Conservation (phyloP, 2,797 vertebrate species). For the Lepilemur ruficaudatus region DNA sequence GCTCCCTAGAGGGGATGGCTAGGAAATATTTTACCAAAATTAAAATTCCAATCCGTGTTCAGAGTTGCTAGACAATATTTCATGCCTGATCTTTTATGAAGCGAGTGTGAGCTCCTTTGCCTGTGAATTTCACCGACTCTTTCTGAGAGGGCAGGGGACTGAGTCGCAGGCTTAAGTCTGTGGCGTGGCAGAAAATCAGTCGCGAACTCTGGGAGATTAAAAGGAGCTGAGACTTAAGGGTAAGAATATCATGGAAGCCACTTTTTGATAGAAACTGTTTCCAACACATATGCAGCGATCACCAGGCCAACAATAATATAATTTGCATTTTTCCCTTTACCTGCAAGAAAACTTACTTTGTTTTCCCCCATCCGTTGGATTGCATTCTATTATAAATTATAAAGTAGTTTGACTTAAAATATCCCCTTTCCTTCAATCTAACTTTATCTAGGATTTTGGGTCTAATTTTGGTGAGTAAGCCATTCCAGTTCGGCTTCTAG, state of each 20-base stretch:
- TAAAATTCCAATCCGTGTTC: neutral
- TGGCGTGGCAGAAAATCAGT: constrained; percentile 4
- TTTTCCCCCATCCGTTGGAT: neutral
- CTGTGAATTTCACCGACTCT: neutral
- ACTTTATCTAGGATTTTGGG: neutral
- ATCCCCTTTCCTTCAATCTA: neutral
- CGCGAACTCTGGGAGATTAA: constrained; percentile 13
- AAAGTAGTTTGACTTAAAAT: neutral
- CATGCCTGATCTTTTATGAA: neutral
- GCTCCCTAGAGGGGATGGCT: neutral
- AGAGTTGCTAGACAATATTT: neutral
- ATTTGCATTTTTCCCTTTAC: neutral
- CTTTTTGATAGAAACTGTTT: neutral
- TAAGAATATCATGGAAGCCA: neutral
- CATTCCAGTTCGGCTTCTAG: neutral
- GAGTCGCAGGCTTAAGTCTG: neutral
- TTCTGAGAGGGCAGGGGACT: neutral
- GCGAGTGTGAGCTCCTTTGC: neutral
- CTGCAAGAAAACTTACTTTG: constrained; percentile 14
- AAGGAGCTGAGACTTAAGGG: neutral
- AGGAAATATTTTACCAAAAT: constrained; percentile 20
- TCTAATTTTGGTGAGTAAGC: neutral
- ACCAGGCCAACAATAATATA: neutral
- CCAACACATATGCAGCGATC: neutral
- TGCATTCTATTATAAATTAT: neutral